Evolutionary conservation across 2,113 vertebrate species (phyloP).

Genomic region (Electrona antarctica): DNA sequence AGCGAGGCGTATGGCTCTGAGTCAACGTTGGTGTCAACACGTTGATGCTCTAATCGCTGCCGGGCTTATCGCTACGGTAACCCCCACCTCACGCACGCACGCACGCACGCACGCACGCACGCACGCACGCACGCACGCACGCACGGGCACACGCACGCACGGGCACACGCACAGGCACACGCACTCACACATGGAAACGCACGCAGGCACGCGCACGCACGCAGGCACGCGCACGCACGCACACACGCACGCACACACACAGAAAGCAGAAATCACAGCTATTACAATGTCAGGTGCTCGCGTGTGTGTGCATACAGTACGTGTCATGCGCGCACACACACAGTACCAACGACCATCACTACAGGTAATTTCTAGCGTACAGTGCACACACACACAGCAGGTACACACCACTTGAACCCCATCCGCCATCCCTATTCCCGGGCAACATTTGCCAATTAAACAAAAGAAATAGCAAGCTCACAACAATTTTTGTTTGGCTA

Average conservation of each 20-base stretch:
- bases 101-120: not conserved
- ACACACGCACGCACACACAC: not conserved
- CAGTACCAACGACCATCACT: no score
- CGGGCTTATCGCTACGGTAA: slow-evolving; percentile 1
- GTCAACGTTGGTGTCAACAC: slow-evolving; percentile 29
- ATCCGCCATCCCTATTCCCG: no score
- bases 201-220: not conserved
- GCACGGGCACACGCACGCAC: not conserved
- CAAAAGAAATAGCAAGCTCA: no score
- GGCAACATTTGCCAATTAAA: no score
- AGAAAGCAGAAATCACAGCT: not conserved
- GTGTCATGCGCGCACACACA: no score
- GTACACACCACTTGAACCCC: not conserved
- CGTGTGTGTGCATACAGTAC: not conserved
- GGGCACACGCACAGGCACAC: not conserved
- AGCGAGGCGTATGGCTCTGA: slow-evolving; percentile 34
- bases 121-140: not conserved
- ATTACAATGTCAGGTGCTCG: no score
- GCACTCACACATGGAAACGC: not conserved
- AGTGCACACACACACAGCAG: not conserved
- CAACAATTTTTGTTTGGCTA: no score
- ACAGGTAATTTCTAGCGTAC: no score
- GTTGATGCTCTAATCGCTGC: slow-evolving; percentile 12
- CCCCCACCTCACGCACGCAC: not conserved
- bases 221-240: not conserved